Percentiles rank a stretch among this genome's conserved stretches.
Conservation (phyloP, 2,113 vertebrate genomes). For the Triplophysa rosa region DNA sequence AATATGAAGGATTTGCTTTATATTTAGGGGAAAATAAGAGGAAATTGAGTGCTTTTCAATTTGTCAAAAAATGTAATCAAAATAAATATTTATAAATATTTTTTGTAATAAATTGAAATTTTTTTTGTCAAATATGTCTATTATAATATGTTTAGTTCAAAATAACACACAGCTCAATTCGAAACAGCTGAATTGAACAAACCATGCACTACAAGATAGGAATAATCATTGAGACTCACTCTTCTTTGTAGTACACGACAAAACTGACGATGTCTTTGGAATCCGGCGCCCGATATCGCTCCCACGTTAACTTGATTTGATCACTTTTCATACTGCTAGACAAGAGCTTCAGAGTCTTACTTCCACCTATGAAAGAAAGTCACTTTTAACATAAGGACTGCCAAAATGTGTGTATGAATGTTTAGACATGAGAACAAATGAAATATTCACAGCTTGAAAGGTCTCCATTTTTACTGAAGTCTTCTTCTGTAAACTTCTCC, state of each 20-base stretch:
- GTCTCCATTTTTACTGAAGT: constrained; percentile 90
- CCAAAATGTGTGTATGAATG: not conserved
- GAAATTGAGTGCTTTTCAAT: too few relatives aligned
- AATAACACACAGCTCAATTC: too few relatives aligned
- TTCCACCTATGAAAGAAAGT: constrained; percentile 77
- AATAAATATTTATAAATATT: too few relatives aligned
- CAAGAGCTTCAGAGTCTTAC: constrained; percentile 86
- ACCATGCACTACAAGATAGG: too few relatives aligned
- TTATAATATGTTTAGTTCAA: too few relatives aligned
- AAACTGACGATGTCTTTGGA: constrained; percentile 97
- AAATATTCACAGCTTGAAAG: constrained; percentile 89
- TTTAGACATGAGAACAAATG: not conserved
- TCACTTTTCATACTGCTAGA: constrained; percentile 88
- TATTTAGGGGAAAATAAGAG: too few relatives aligned
- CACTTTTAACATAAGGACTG: not conserved
- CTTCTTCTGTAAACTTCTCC: constrained; percentile 84
- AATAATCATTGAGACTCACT: constrained; percentile 77
- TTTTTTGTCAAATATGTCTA: too few relatives aligned
- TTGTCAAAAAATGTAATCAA: too few relatives aligned
- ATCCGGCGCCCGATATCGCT: constrained; percentile 88
- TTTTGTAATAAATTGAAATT: too few relatives aligned
- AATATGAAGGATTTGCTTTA: too few relatives aligned
- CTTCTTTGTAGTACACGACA: constrained; percentile 97
- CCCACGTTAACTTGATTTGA: constrained; percentile 88
- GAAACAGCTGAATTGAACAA: too few relatives aligned